A percentile compares a stretch with the other conserved stretches of the same genome.
phyloP scores from a whole-genome alignment of 2,797 vertebrate genomes.

The Paramormyrops hopkinsi region DNA sequence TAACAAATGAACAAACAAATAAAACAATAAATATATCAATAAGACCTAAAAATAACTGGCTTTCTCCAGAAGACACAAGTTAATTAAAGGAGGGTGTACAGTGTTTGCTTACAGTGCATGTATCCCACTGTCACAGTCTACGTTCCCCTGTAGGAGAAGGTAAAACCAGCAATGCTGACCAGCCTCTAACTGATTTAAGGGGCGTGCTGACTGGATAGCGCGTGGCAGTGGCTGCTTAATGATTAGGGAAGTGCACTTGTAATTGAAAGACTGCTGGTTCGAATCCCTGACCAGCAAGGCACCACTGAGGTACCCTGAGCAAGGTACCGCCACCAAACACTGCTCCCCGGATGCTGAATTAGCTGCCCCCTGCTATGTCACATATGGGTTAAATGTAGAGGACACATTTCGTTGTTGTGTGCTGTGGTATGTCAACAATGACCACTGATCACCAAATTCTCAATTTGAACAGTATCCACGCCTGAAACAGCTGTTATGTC shows the following conservation, averaged over 20 bases:
- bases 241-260: background rate
- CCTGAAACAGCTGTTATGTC: background rate
- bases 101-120: background rate
- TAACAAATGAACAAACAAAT: conserved; percentile 1
- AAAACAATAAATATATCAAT: conserved; percentile 24
- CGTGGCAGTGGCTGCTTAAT: background rate
- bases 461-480: background rate
- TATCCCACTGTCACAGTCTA: background rate
- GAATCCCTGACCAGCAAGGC: background rate
- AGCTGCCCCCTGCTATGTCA: background rate
- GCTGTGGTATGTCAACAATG: background rate
- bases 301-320: background rate
- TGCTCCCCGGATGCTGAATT: background rate
- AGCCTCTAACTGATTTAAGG: background rate
- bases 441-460: background rate
- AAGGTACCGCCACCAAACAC: background rate
- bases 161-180: background rate
- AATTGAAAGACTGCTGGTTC: background rate
- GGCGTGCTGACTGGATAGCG: background rate
- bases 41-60: background rate
- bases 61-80: background rate
- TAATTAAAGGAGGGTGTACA: background rate
- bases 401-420: background rate
- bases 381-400: background rate
- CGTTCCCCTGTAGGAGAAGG: background rate